Conservation (phyloP, 1,140 invertebrate species). For the Bicyclus anynana region DNA sequence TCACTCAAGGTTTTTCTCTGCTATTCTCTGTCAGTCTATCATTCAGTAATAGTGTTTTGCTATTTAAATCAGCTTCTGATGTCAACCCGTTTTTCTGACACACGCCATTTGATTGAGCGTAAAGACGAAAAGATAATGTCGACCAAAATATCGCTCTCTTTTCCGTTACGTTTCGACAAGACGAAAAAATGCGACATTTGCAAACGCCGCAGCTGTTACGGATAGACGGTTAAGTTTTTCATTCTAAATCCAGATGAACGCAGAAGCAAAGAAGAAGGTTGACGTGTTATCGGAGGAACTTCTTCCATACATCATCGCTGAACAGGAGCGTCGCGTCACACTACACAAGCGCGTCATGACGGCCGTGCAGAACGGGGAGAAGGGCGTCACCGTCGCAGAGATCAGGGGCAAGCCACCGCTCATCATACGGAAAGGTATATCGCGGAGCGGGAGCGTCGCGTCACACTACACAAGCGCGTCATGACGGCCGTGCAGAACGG, state of each 20-base stretch:
- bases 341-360: constrained; percentile 64
- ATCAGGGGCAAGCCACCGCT: constrained; percentile 55
- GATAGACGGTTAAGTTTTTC: no score
- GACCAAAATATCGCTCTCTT: no score
- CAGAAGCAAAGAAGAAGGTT: constrained; percentile 65
- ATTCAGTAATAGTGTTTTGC: no score
- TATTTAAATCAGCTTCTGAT: no score
- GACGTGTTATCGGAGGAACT: constrained; percentile 64
- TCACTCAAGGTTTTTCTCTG: no score
- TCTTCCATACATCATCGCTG: constrained; percentile 61
- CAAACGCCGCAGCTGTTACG: no score
- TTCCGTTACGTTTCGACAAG: no score
- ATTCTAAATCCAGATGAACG: constrained; percentile 48
- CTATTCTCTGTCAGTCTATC: no score
- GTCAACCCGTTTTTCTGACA: no score
- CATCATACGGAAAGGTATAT: constrained; percentile 65
- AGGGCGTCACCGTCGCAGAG: constrained; percentile 61
- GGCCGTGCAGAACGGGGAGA: constrained; percentile 63
- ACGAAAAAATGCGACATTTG: no score
- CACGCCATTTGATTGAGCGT: no score
- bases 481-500: constrained; percentile 49
- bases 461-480: constrained; percentile 54
- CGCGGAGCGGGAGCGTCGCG: constrained; percentile 58
- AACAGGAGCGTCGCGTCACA: constrained; percentile 56
- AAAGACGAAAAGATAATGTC: no score